A percentile compares a stretch with the other conserved stretches of the same genome.
Evolutionary conservation across 2,888 invertebrate species (phyloP).

Genomic region (Polietes domitor): DNA sequence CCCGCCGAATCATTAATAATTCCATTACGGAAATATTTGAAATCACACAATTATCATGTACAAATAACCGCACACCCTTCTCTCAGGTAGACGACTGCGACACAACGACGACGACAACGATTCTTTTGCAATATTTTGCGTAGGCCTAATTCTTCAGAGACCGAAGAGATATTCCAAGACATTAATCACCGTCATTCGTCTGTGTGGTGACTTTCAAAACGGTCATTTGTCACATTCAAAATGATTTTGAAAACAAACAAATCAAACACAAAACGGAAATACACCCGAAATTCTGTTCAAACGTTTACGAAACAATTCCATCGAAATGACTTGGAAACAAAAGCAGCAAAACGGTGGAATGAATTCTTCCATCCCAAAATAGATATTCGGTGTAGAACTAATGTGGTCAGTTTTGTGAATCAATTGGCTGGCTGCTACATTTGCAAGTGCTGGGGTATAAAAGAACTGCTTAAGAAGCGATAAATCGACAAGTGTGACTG

Average conservation of each 20-base stretch:
- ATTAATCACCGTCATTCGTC: slow-evolving; percentile 8
- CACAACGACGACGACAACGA: neutral
- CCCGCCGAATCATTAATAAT: neutral
- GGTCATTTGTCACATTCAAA: slow-evolving; percentile 29
- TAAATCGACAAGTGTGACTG: no score
- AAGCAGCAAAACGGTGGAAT: neutral
- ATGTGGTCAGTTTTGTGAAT: no score
- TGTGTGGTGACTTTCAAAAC: neutral
- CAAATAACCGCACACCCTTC: neutral
- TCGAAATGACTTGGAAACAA: neutral
- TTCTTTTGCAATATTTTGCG: slow-evolving; percentile 13
- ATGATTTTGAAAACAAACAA: neutral
- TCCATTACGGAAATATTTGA: neutral
- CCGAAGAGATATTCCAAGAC: neutral
- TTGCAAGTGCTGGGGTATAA: no score
- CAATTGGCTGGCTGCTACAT: no score
- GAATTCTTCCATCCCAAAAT: neutral
- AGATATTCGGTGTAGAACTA: no score
- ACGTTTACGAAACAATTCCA: neutral
- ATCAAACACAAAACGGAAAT: neutral
- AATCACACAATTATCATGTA: neutral
- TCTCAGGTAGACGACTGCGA: neutral
- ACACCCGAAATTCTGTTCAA: neutral
- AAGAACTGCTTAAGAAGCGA: no score
- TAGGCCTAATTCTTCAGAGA: slow-evolving; percentile 18